Conservation (phyloP, 2,113 vertebrate species). For the Pao palembangensis region DNA sequence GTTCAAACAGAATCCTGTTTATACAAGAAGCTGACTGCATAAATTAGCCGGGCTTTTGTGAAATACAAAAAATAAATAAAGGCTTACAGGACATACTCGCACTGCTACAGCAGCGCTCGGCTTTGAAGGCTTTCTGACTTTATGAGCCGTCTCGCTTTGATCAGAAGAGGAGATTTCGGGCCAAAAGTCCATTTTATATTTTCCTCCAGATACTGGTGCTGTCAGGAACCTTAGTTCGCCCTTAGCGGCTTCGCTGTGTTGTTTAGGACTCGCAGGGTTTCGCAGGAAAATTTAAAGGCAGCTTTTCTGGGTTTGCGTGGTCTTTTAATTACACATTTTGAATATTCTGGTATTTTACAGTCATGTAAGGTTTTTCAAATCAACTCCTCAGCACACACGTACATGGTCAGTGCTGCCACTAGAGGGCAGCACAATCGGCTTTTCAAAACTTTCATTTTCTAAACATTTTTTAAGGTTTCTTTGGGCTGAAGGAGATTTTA, state of each 20-base stretch:
- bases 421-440: too few relatives aligned
- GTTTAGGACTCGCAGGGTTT: too few relatives aligned
- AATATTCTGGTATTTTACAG: too few relatives aligned
- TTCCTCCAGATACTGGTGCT: neutral
- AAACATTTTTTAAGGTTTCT: too few relatives aligned
- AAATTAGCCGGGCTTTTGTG: constrained; percentile 13
- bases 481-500: too few relatives aligned
- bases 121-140: constrained; percentile 9
- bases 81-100: constrained; percentile 2
- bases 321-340: too few relatives aligned
- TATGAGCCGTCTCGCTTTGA: constrained; percentile 9
- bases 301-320: too few relatives aligned
- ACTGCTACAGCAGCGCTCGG: neutral
- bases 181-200: constrained; percentile 6
- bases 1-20: constrained; percentile 12
- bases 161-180: constrained; percentile 8
- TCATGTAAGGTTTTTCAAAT: too few relatives aligned
- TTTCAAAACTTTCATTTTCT: too few relatives aligned
- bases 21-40: constrained; percentile 4
- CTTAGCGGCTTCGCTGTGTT: neutral
- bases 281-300: too few relatives aligned
- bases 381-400: too few relatives aligned
- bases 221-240: neutral
- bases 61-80: constrained; percentile 7
- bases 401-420: too few relatives aligned